Evolutionary conservation across 1,140 invertebrate species (phyloP).

Genomic region (Onthophagus taurus): DNA sequence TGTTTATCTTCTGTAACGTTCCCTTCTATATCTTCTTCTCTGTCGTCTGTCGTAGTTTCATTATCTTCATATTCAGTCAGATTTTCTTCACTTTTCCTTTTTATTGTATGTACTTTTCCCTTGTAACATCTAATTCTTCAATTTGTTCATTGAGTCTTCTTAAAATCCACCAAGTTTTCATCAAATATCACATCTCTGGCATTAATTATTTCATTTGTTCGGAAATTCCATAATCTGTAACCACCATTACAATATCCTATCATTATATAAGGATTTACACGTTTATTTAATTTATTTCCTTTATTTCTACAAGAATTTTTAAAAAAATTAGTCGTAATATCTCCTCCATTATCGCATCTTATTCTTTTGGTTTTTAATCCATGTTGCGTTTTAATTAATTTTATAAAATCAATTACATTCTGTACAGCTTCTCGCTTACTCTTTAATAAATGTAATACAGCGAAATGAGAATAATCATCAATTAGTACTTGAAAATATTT

Average conservation of each 20-base stretch:
- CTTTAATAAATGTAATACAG: too few relatives aligned
- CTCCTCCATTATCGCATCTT: slow-evolving; percentile 11
- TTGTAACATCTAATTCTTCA: background rate
- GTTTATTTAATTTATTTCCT: slow-evolving; percentile 20
- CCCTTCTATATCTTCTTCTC: background rate
- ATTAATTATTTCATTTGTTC: slow-evolving; percentile 1
- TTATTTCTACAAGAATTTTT: slow-evolving; percentile 23
- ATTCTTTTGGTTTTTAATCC: slow-evolving; percentile 14
- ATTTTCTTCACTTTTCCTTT: background rate
- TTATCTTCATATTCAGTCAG: background rate
- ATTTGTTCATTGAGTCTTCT: background rate
- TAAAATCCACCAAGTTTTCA: too few relatives aligned
- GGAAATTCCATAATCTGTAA: background rate
- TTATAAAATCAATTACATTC: background rate
- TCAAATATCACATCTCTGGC: slow-evolving; percentile 1
- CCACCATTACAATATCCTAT: slow-evolving; percentile 2
- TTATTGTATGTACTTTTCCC: background rate
- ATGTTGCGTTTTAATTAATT: background rate
- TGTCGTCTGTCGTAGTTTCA: background rate
- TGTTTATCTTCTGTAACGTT: too few relatives aligned
- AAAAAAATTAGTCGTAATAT: slow-evolving; percentile 16
- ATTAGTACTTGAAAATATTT: slow-evolving; percentile 27
- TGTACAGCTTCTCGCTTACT: background rate
- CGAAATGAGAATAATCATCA: background rate
- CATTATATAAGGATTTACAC: background rate